Conservation (phyloP, 92 coral and sea anemone species). For the Heliopora coerulea region DNA sequence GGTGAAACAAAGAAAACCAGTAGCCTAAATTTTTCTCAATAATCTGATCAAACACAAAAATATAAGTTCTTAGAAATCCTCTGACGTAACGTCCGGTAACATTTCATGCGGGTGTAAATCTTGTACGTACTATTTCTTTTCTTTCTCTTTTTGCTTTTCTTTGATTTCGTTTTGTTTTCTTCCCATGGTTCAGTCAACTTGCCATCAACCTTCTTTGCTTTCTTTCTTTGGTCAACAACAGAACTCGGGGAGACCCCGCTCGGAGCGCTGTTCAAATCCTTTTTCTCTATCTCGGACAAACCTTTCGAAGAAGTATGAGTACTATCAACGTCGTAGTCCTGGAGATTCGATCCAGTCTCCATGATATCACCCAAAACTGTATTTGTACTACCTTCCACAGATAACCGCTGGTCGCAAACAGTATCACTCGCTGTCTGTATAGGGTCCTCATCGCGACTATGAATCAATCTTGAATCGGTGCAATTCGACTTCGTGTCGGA, state of each 20-base stretch:
- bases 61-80: too few relatives aligned
- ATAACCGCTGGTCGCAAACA: neutral
- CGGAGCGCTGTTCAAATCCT: neutral
- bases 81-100: too few relatives aligned
- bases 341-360: neutral
- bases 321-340: neutral
- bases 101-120: neutral
- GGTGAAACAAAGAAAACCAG: neutral
- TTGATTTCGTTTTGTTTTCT: slow-evolving; percentile 25
- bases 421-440: neutral
- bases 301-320: neutral
- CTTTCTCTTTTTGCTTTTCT: slow-evolving; percentile 66
- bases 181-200: neutral
- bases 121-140: slow-evolving; percentile 64
- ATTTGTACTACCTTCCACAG: neutral
- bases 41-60: too few relatives aligned
- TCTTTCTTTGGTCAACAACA: neutral
- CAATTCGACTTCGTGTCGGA: neutral
- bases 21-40: too few relatives aligned
- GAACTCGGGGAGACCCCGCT: neutral
- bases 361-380: neutral
- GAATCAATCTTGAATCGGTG: neutral
- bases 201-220: neutral
- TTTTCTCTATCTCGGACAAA: neutral
- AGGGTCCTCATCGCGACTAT: neutral